Percentiles rank a stretch among this genome's conserved stretches.
Evolutionary conservation across 2,113 vertebrate species (phyloP).

Genomic region (Menura novaehollandiae): DNA sequence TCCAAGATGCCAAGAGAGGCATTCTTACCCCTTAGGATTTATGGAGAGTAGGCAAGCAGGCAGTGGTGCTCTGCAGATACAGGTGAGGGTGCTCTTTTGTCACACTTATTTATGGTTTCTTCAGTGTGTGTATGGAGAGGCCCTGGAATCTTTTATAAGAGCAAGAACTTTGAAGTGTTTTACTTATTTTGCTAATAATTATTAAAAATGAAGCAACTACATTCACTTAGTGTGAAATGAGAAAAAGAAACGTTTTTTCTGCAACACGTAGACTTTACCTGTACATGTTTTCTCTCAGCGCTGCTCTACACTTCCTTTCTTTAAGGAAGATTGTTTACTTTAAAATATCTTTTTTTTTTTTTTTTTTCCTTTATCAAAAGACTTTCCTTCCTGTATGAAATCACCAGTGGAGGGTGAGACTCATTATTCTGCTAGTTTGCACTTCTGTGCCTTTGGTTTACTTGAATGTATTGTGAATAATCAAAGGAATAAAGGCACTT

Average conservation of each 20-base stretch:
- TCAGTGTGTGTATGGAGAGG: background rate
- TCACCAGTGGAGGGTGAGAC: conserved; percentile 5
- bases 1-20: background rate
- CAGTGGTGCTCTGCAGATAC: background rate
- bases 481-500: conserved; percentile 24
- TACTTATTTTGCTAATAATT: background rate
- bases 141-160: background rate
- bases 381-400: conserved; percentile 14
- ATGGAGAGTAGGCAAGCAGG: background rate
- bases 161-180: background rate
- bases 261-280: background rate
- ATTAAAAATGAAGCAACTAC: background rate
- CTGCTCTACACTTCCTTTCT: conserved; percentile 33
- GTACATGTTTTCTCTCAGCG: background rate
- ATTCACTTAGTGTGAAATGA: background rate
- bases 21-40: background rate
- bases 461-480: conserved; percentile 49
- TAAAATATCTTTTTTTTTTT: background rate
- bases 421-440: conserved; percentile 22
- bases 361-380: background rate
- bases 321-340: conserved; percentile 47
- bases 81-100: background rate
- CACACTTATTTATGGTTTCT: background rate
- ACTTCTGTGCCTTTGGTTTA: conserved; percentile 45
- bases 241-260: background rate